Percentiles rank a stretch among this genome's conserved stretches.
phyloP scores from a whole-genome alignment of 2,888 invertebrate species.

The Chirona hameri region DNA sequence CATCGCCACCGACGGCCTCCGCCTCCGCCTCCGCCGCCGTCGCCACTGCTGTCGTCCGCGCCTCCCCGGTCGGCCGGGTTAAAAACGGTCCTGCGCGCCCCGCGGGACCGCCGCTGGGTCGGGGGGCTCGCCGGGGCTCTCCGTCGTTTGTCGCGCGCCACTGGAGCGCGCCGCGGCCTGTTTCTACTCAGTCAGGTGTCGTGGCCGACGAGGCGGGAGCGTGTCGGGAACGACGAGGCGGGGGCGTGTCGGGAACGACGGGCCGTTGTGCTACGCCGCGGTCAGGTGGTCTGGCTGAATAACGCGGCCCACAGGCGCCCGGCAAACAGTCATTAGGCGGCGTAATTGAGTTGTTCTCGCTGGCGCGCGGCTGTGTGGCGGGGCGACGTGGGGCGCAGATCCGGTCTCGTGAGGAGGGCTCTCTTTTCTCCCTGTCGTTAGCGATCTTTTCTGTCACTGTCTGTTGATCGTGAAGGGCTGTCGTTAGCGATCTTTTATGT shows the following conservation, averaged over 20 bases:
- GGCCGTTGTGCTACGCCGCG: background rate
- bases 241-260: background rate
- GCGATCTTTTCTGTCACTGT: too few relatives aligned
- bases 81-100: background rate
- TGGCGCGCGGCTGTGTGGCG: background rate
- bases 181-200: background rate
- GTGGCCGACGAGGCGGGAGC: background rate
- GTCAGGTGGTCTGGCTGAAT: conserved; percentile 1
- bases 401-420: too few relatives aligned
- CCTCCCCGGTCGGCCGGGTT: background rate
- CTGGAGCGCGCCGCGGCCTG: background rate
- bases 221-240: background rate
- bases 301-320: background rate
- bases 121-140: background rate
- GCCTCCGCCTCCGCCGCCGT: background rate
- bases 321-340: conserved; percentile 4
- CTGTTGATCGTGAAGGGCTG: too few relatives aligned
- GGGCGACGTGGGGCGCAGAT: background rate
- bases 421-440: too few relatives aligned
- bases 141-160: background rate
- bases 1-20: background rate
- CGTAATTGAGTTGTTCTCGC: background rate
- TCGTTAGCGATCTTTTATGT: too few relatives aligned
- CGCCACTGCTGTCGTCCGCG: background rate
- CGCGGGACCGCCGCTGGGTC: background rate